Base-by-base conservation (phyloP, 2,888 invertebrate genomes). In the Metalampra italica region DNA sequence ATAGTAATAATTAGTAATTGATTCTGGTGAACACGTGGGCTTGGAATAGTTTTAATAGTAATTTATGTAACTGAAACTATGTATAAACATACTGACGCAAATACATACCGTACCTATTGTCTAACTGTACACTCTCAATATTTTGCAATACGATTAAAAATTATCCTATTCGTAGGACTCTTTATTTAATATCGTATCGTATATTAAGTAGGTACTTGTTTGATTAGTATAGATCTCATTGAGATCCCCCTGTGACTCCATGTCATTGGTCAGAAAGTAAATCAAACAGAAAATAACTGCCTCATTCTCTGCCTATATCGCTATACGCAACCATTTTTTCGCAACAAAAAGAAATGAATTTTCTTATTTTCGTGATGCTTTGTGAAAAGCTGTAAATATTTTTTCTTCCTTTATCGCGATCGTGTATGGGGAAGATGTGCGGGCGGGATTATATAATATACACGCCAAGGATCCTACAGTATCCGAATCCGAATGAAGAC, bases 301-400 rank as follows among this genome's bases (percentile, higher is more conserved):
- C 43, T 49, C 46, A 47, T 46, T 51, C 50, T 53, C 4, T 9
- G 54, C 52, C 56, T 54, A 53, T 57, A 59, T 56, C 54, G 57
- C 53, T 57, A n/a, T n/a, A 54, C 48, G 51, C 58, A 54, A 50
- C 54, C 59, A 40, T 42, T 36, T 36, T 60, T 59, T 51, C 48
- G 43, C 43, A 44, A 51, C 56, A 55, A 56, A 56, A 49, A 53
- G 48, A 56, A 55, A 56, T 57, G 52, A 58, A 57, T 57, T 56
- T 45, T 46, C 52, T 55, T 52, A 55, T 58, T 58, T 54, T 50
- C 50, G 43, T 47, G 15, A 52, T 43, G 47, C 38, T 47, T 42
- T 42, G 14, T 38, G 39, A 12, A 43, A 39, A 38, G 47, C 43
- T 43, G 50, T 49, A 53, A 51, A 53, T 59, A 56, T 56, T 56